These are phyloP conservation scores for Stegostoma tigrinum DNA, from an alignment of 2,113 vertebrate genomes.

Conservation along the genomic window DNA sequence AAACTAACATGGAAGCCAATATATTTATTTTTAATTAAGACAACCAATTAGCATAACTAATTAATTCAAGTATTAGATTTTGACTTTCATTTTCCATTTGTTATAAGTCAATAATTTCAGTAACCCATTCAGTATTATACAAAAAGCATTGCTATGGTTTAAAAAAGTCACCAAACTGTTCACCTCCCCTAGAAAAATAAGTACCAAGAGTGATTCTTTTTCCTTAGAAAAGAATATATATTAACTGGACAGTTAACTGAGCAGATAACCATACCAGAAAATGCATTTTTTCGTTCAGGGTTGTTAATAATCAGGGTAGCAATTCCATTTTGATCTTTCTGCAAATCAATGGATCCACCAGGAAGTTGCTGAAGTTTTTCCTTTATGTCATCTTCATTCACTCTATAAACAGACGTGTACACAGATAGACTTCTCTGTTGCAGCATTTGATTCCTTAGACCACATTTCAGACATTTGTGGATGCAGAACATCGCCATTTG, in stretches of 20 bases:
- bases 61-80: not conserved
- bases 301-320: constrained; percentile 83
- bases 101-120: not conserved
- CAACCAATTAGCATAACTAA: not conserved
- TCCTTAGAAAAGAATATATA: no score
- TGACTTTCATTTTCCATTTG: not conserved
- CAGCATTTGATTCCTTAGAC: constrained; percentile 45
- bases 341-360: constrained; percentile 78
- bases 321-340: constrained; percentile 69
- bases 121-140: not conserved
- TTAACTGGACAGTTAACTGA: not conserved
- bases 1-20: not conserved
- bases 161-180: not conserved
- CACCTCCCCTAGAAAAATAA: not conserved
- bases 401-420: constrained; percentile 57
- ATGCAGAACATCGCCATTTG: constrained; percentile 62
- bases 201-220: not conserved
- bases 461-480: constrained; percentile 51
- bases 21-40: not conserved
- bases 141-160: not conserved
- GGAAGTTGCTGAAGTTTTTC: constrained; percentile 66
- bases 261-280: constrained; percentile 67
- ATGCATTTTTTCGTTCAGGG: constrained; percentile 79
- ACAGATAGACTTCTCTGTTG: constrained; percentile 54
- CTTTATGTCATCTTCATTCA: constrained; percentile 63